phyloP scores from a whole-genome alignment of 2,797 vertebrate genomes.

The Peromyscus melanophrys region DNA sequence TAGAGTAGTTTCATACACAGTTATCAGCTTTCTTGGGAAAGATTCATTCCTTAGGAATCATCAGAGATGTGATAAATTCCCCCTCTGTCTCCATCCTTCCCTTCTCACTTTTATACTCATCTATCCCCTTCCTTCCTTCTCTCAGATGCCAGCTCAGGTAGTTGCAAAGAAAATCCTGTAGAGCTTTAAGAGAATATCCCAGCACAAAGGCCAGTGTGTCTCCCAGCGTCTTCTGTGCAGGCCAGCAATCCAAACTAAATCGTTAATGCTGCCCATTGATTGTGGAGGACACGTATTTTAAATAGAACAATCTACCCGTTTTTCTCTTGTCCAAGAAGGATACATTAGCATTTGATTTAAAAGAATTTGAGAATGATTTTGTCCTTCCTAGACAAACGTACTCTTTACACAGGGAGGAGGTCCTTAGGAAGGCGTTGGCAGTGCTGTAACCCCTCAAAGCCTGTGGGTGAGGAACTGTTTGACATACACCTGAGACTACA shows the following conservation, averaged over 20 bases:
- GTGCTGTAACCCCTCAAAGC: not conserved
- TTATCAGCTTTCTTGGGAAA: not conserved
- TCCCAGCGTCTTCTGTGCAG: not conserved
- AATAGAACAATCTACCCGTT: not conserved
- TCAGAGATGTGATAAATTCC: not conserved
- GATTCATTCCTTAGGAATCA: not conserved
- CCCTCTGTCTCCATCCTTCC: not conserved
- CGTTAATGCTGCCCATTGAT: not conserved
- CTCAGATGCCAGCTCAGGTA: not conserved
- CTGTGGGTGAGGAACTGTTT: not conserved
- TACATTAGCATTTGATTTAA: not conserved
- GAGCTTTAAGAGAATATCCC: not conserved
- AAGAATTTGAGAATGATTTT: not conserved
- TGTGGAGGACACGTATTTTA: not conserved
- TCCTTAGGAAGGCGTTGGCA: not conserved
- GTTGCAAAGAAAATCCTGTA: not conserved
- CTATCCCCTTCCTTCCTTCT: fast-evolving
- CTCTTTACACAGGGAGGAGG: not conserved
- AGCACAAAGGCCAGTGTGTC: not conserved
- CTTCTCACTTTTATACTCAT: fast-evolving
- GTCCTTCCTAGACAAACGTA: not conserved
- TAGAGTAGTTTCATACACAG: not conserved
- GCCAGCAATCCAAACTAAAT: not conserved
- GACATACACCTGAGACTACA: not conserved
- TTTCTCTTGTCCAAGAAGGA: not conserved